Base-by-base conservation (phyloP, 2,797 vertebrate species). In the Sebastes steindachneri region DNA sequence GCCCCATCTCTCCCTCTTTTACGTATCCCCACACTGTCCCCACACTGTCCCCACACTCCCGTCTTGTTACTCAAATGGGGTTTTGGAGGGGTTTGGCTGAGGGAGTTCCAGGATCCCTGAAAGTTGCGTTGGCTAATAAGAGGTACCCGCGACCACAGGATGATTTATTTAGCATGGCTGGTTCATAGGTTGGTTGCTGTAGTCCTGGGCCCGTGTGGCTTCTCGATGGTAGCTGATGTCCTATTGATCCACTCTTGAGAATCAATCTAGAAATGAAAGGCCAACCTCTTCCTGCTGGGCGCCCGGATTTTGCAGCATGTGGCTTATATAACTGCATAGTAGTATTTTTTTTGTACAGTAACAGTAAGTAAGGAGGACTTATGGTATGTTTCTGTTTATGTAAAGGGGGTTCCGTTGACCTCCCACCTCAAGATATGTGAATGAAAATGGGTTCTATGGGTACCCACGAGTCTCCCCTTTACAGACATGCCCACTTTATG, bases 141-240 rank as follows among this genome's bases (percentile, higher is more conserved):
- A 77, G 63, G 67, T 82, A 33, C 59, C 75, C 17, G 3, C 11
- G 7, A 60, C 82, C 69, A 53, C 68, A 45, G 29, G 41, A 82
- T 78, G 65, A 81, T 90, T 89, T 88, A 90, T 93, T 88, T 35
- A 88, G 41, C 78, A 51, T 64, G 74, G 62, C 35, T 71, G 78
- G 58, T 72, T 68, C 26, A 35, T 70, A 64, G 71, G 64, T 80
- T 80, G 75, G 71, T 64, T 58, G 31, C 63, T 79, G 84, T 74
- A 66, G 65, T 85, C 54, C 64, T 64, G 55, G 54, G 53, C 66
- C 64, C 65, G 21, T 62, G 63, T 69, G 82, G 77, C 62, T 83
- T 88, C 74, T 75, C 11, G 4, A 2, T 81, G 53, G 54, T 63
- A 64, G 59, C 59, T 69, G 73, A 9, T 85, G 85, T 80, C 60